phyloP scores from a whole-genome alignment of 1,140 invertebrate species.

The Protaetia brevitarsis region DNA sequence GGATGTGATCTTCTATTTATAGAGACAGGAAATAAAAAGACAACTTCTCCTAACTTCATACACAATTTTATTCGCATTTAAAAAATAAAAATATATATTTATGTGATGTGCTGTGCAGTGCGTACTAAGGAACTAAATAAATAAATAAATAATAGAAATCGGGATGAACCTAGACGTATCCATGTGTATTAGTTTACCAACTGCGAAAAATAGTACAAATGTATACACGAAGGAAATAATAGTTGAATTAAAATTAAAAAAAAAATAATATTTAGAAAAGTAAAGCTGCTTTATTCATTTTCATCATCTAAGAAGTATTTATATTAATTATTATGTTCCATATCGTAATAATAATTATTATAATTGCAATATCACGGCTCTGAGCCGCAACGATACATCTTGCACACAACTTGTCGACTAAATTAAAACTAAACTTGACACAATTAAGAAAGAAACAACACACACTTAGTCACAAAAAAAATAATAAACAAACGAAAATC shows the following conservation, averaged over 20 bases:
- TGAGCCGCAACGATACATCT: background rate
- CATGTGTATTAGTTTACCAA: background rate
- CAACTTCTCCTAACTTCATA: no score
- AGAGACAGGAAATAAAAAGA: no score
- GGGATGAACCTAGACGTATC: background rate
- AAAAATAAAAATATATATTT: background rate
- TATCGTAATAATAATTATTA: conserved; percentile 7
- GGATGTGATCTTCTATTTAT: no score
- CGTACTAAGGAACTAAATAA: background rate
- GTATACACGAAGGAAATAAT: background rate
- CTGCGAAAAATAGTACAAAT: conserved; percentile 2
- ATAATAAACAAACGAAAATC: background rate
- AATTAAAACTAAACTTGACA: background rate
- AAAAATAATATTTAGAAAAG: background rate
- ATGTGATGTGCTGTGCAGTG: background rate
- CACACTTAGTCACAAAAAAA: background rate
- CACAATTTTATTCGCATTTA: no score
- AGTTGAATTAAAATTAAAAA: background rate
- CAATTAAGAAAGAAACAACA: background rate
- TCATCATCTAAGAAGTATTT: background rate
- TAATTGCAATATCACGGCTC: background rate
- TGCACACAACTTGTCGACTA: background rate
- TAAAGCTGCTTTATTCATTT: conserved; percentile 13
- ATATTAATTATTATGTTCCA: background rate
- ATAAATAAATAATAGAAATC: background rate